Evolutionary conservation across 2,797 vertebrate genomes (phyloP).

Genomic region (Bucorvus abyssinicus): DNA sequence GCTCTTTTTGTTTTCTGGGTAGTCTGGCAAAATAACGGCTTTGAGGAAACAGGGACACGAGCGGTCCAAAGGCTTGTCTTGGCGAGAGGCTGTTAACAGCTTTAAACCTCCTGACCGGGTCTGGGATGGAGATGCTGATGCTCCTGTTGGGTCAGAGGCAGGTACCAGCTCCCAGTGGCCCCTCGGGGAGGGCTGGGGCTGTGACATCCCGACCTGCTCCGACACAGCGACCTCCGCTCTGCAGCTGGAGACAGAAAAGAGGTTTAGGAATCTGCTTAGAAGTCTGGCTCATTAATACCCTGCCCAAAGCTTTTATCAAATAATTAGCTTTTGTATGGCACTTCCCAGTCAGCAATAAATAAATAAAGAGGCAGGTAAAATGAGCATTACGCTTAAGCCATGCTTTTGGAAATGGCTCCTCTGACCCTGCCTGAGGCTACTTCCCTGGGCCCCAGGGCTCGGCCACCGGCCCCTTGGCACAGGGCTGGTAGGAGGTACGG

Average conservation of each 20-base stretch:
- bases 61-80: not conserved
- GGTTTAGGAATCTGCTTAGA: constrained; percentile 21
- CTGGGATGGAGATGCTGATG: not conserved
- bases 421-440: not conserved
- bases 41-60: accelerated
- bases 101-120: not conserved
- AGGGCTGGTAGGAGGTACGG: not conserved
- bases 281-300: constrained; percentile 7
- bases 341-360: constrained; percentile 39
- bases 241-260: not conserved
- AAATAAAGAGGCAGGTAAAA: constrained; percentile 24
- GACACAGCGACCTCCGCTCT: not conserved
- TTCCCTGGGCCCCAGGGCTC: not conserved
- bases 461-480: accelerated
- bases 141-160: not conserved
- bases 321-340: constrained; percentile 3
- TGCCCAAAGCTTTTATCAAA: constrained; percentile 28
- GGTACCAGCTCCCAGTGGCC: not conserved
- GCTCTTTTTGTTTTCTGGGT: not conserved
- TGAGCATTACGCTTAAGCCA: not conserved
- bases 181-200: not conserved
- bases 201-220: not conserved
- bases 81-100: not conserved
- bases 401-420: not conserved
- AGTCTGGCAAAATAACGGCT: not conserved